Evolutionary conservation across 2,888 invertebrate species (phyloP).

Genomic region (Masnerella sp.): DNA sequence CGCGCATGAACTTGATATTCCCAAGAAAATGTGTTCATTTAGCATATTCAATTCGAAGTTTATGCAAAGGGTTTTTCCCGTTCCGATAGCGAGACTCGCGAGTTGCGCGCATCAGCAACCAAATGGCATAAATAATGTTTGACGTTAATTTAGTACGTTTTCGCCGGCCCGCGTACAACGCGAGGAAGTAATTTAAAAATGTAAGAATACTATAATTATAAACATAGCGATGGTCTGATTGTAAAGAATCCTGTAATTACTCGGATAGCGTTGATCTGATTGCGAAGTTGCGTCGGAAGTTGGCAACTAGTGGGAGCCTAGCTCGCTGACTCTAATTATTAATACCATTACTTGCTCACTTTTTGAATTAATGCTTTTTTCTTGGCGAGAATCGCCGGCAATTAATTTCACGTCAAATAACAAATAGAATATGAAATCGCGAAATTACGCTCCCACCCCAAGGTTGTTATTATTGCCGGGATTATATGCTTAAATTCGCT

Average conservation of each 20-base stretch:
- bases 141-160: constrained; percentile 60
- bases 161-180: constrained; percentile 55
- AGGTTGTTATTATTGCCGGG: constrained; percentile 30
- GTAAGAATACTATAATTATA: constrained; percentile 63
- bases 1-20: constrained; percentile 52
- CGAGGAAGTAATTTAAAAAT: constrained; percentile 61
- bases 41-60: constrained; percentile 59
- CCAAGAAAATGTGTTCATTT: constrained; percentile 54
- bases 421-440: constrained; percentile 51
- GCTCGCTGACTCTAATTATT: constrained; percentile 60
- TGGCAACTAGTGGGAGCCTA: constrained; percentile 63
- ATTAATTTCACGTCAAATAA: constrained; percentile 58
- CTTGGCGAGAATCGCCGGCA: constrained; percentile 52
- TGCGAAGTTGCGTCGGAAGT: constrained; percentile 62
- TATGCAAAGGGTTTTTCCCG: constrained; percentile 53
- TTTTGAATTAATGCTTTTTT: constrained; percentile 61
- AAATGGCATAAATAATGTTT: constrained; percentile 61
- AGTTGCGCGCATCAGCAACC: constrained; percentile 43
- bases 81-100: constrained; percentile 47
- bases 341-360: constrained; percentile 62
- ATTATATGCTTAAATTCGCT: constrained; percentile 36
- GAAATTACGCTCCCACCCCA: constrained; percentile 42
- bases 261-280: constrained; percentile 63
- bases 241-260: constrained; percentile 63
- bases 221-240: constrained; percentile 62